phyloP scores from a whole-genome alignment of 2,113 vertebrate genomes.

The Orycteropus afer region DNA sequence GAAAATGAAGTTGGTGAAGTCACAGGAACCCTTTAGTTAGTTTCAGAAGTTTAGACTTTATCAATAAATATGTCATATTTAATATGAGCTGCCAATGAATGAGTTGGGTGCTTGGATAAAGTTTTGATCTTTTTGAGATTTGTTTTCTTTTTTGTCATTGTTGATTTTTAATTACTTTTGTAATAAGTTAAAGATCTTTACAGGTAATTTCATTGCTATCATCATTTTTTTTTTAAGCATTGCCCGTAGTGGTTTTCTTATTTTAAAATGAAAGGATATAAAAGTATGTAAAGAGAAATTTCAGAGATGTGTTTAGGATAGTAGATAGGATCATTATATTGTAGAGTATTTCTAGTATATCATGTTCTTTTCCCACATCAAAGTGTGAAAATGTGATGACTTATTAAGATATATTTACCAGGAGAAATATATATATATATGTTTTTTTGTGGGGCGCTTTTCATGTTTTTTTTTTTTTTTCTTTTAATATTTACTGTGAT shows the following conservation, averaged over 20 bases:
- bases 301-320: neutral
- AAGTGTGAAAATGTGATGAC: neutral
- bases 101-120: neutral
- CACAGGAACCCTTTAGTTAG: neutral
- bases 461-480: no score
- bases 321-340: neutral
- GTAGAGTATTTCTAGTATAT: neutral
- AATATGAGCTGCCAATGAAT: neutral
- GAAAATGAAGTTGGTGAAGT: neutral
- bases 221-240: neutral
- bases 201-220: neutral
- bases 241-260: neutral
- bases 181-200: constrained; percentile 3
- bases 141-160: neutral
- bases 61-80: neutral
- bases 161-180: neutral
- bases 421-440: no score
- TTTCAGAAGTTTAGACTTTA: neutral
- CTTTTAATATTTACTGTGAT: no score
- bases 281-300: neutral
- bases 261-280: neutral
- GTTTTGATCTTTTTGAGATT: neutral
- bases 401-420: constrained; percentile 3
- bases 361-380: neutral
- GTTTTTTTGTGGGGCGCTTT: no score